Percentiles rank a stretch among this genome's conserved stretches.
phyloP scores from a whole-genome alignment of 2,113 vertebrate genomes.

The Cyanoderma ruficeps region DNA sequence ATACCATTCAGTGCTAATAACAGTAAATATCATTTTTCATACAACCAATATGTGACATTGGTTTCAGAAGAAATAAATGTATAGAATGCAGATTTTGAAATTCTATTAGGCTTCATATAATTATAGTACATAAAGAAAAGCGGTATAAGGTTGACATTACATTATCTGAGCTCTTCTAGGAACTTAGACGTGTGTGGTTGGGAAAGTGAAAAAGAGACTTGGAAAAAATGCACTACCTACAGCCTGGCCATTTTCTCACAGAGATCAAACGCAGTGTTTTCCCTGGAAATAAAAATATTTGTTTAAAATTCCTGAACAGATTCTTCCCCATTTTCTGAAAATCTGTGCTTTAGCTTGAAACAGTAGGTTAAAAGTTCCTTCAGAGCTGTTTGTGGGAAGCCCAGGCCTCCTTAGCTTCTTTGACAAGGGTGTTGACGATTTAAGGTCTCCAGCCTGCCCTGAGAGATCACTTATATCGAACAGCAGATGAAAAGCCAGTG shows the following conservation, averaged over 20 bases:
- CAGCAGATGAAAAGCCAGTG: constrained; percentile 96
- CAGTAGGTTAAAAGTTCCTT: constrained; percentile 79
- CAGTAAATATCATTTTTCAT: constrained; percentile 62
- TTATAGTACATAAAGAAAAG: constrained; percentile 65
- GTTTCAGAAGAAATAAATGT: constrained; percentile 67
- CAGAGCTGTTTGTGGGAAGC: constrained; percentile 80
- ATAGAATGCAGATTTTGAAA: constrained; percentile 68
- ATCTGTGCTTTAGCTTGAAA: constrained; percentile 68
- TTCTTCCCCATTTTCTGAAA: constrained; percentile 61
- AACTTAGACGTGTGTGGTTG: constrained; percentile 45
- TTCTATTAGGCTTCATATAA: constrained; percentile 59
- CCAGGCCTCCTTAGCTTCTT: constrained; percentile 80
- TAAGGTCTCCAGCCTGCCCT: constrained; percentile 82
- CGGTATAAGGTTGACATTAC: constrained; percentile 59
- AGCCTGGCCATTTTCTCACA: constrained; percentile 24
- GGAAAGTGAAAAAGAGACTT: constrained; percentile 41
- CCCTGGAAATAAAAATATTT: constrained; percentile 51
- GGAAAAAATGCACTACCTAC: constrained; percentile 7
- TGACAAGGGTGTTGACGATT: constrained; percentile 88
- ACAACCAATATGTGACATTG: constrained; percentile 46
- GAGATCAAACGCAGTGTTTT: constrained; percentile 30
- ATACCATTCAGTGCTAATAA: constrained; percentile 63
- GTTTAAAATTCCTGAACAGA: constrained; percentile 55
- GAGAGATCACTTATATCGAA: constrained; percentile 88
- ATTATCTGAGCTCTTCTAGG: constrained; percentile 58